These are phyloP conservation scores for Amazona ochrocephala DNA, from an alignment of 2,797 vertebrate genomes.

Conservation along the genomic window DNA sequence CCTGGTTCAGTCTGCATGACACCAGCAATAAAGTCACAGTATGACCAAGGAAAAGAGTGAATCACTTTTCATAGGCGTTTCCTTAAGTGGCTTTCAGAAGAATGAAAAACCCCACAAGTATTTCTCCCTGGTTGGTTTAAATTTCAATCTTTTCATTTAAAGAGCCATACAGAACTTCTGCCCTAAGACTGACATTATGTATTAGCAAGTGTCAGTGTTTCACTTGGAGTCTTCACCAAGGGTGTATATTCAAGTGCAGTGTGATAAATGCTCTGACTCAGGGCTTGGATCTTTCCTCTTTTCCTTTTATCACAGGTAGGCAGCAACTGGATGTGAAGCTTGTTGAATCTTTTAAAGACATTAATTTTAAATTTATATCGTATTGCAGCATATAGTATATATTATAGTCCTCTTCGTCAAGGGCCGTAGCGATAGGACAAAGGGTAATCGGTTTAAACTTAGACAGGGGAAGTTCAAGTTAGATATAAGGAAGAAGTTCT, in stretches of 20 bases:
- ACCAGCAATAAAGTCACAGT: neutral
- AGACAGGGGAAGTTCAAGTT: neutral
- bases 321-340: neutral
- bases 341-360: neutral
- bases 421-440: neutral
- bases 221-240: neutral
- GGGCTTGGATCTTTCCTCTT: neutral
- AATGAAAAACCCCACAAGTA: neutral
- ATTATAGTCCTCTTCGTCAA: neutral
- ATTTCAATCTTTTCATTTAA: neutral
- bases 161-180: neutral
- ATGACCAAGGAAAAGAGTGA: neutral
- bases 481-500: no score
- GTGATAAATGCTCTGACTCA: neutral
- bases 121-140: neutral
- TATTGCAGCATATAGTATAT: neutral
- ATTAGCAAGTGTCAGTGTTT: neutral
- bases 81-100: neutral
- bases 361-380: neutral
- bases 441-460: neutral
- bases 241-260: neutral
- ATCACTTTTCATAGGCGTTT: neutral
- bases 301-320: neutral
- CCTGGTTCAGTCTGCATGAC: neutral
- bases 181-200: neutral